phyloP scores from a whole-genome alignment of 2,113 vertebrate species.

The Sigmodon hispidus region DNA sequence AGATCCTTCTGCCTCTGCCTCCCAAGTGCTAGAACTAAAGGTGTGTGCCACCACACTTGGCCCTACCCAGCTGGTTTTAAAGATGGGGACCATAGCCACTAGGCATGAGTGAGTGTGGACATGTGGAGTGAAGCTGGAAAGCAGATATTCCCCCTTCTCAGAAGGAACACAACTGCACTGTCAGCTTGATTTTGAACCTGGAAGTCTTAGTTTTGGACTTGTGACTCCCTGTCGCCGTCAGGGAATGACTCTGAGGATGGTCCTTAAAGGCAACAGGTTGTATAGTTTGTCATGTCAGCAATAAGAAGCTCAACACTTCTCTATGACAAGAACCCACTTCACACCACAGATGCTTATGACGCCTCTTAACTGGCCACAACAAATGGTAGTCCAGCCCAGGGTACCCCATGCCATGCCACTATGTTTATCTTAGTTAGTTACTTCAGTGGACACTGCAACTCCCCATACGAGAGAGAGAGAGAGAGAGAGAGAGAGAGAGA shows the following conservation, averaged over 20 bases:
- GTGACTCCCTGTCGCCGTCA: background rate
- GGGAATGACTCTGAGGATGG: background rate
- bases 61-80: background rate
- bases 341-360: background rate
- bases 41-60: background rate
- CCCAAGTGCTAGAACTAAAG: background rate
- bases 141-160: background rate
- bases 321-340: background rate
- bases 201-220: background rate
- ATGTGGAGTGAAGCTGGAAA: background rate
- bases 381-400: background rate
- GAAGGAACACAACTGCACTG: background rate
- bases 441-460: background rate
- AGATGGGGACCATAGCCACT: background rate
- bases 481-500: background rate
- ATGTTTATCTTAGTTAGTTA: background rate
- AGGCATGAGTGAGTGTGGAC: background rate
- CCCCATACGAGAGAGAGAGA: fast-evolving
- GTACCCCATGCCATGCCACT: background rate
- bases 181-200: background rate
- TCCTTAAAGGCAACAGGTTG: background rate
- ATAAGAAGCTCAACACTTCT: background rate
- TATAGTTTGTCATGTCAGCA: background rate
- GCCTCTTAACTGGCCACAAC: background rate
- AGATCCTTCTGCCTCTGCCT: background rate